Evolutionary conservation across 1,140 invertebrate genomes (phyloP), one percentile per base, ranked within the genome.

Genomic region (Diorhabda carinulata): DNA sequence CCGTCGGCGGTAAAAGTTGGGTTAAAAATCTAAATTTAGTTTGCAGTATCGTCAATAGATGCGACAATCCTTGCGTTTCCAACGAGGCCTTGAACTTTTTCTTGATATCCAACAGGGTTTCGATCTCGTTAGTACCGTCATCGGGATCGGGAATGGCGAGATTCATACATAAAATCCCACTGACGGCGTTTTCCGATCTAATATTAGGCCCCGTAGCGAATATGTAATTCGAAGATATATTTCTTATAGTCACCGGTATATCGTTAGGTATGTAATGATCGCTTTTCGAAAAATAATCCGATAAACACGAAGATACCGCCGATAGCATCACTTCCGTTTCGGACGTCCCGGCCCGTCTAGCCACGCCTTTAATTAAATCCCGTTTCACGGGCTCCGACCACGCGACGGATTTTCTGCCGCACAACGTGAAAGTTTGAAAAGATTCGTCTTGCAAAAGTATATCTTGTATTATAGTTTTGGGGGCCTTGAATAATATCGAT

Each of bases 331-430:
- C 85, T 73, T 92, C 91, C 0, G 88, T 87, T 43, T 89, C 87
- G 0, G 87, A 85, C 0, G 90, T 86, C 2, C 87, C 86, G 0
- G 87, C 85, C 3, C 85, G 83, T 25, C 82, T 84, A 0, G 87
- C 85, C 40, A 90, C 87, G 60, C 84, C 82, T 56, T 78, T 74
- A 2, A 85, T 61, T n/a, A 75, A 52, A 0, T 85, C 82, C 3
- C 82, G 76, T 69, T 86, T 83, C 2, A 93, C 85, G 2, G 88
- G 86, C 0, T 88, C 86, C 0, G 91, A 91, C 87, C 92, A 93
- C 3, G 89, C 86, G 2, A 92, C 86, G 2, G 91, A 88, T 82
- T 93, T 93, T 68, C 91, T 84, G 5, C 91, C 92, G 66, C 89
- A 91, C 4, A 90, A 84, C 0, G 89, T 90, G 41, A 89, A 86